phyloP scores from a whole-genome alignment of 2,888 invertebrate species.

The Neuroscelio doddi region DNA sequence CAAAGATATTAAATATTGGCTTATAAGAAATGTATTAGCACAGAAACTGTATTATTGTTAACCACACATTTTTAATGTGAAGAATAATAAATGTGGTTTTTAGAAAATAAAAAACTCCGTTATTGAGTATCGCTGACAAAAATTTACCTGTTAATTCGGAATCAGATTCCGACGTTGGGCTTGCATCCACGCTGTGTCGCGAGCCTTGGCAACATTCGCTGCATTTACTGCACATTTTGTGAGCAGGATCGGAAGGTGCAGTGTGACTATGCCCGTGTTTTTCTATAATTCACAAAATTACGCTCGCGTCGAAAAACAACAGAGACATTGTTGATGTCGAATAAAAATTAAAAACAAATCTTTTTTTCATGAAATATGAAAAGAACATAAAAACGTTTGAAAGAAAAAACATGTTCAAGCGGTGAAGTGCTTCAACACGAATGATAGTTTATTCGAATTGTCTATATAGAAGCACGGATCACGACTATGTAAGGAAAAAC shows the following conservation, averaged over 20 bases:
- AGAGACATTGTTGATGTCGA: too few relatives aligned
- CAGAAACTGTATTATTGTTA: too few relatives aligned
- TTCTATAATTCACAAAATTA: slow-evolving; percentile 41
- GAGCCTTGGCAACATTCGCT: slow-evolving; percentile 72
- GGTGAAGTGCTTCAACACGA: background rate
- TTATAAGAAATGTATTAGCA: too few relatives aligned
- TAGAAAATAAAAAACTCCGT: too few relatives aligned
- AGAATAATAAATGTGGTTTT: too few relatives aligned
- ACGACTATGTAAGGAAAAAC: slow-evolving; percentile 9
- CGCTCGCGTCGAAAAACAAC: slow-evolving; percentile 19
- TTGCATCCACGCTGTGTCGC: slow-evolving; percentile 66
- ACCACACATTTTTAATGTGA: too few relatives aligned
- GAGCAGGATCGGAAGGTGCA: slow-evolving; percentile 38
- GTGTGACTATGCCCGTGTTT: slow-evolving; percentile 36
- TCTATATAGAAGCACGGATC: background rate
- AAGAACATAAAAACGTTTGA: too few relatives aligned
- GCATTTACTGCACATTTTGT: slow-evolving; percentile 72
- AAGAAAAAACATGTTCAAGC: background rate
- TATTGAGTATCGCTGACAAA: background rate
- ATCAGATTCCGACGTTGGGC: slow-evolving; percentile 66
- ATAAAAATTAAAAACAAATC: too few relatives aligned
- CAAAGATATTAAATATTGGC: too few relatives aligned
- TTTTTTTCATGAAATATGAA: too few relatives aligned
- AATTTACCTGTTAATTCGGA: slow-evolving; percentile 68
- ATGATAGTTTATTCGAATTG: background rate